These are phyloP conservation scores for Blomia tropicalis DNA, from an alignment of 2,888 invertebrate genomes.

Conservation along the genomic window DNA sequence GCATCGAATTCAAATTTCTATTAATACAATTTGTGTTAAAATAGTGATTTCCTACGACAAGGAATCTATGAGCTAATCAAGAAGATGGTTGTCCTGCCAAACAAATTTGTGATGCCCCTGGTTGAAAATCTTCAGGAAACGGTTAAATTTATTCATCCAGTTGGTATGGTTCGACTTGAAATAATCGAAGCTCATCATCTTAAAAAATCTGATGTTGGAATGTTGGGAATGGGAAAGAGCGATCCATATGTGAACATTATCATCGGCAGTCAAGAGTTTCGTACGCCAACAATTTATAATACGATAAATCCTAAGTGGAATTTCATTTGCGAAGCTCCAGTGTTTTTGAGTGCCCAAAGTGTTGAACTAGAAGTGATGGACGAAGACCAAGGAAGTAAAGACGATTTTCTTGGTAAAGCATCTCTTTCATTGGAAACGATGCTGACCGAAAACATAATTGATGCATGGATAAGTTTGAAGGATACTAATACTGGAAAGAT, in stretches of 20 bases:
- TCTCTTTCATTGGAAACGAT: slow-evolving; percentile 39
- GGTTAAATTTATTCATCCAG: slow-evolving; percentile 30
- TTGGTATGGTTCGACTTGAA: slow-evolving; percentile 81
- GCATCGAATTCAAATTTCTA: slow-evolving; percentile 16
- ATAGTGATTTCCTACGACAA: slow-evolving; percentile 66
- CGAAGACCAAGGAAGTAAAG: slow-evolving; percentile 76
- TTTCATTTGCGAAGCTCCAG: slow-evolving; percentile 65
- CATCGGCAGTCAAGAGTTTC: slow-evolving; percentile 82
- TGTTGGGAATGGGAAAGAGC: slow-evolving; percentile 81
- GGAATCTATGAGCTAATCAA: slow-evolving; percentile 81
- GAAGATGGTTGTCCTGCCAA: slow-evolving; percentile 82
- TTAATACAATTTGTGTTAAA: slow-evolving; percentile 28
- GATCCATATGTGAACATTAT: slow-evolving; percentile 81
- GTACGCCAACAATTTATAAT: slow-evolving; percentile 82
- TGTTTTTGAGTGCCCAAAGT: slow-evolving; percentile 37
- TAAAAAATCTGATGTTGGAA: slow-evolving; percentile 83
- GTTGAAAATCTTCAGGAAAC: slow-evolving; percentile 46
- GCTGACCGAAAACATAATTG: slow-evolving; percentile 51
- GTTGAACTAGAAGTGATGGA: slow-evolving; percentile 37
- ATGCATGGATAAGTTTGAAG: slow-evolving; percentile 86
- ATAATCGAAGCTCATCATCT: slow-evolving; percentile 85
- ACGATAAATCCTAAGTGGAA: slow-evolving; percentile 93
- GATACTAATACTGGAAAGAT: slow-evolving; percentile 88
- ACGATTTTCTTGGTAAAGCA: slow-evolving; percentile 82
- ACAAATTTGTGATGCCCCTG: slow-evolving; percentile 76